A percentile compares a stretch with the other conserved stretches of the same genome.
Conservation (phyloP, 2,797 vertebrate species). For the Melanotaenia maccullochi region DNA sequence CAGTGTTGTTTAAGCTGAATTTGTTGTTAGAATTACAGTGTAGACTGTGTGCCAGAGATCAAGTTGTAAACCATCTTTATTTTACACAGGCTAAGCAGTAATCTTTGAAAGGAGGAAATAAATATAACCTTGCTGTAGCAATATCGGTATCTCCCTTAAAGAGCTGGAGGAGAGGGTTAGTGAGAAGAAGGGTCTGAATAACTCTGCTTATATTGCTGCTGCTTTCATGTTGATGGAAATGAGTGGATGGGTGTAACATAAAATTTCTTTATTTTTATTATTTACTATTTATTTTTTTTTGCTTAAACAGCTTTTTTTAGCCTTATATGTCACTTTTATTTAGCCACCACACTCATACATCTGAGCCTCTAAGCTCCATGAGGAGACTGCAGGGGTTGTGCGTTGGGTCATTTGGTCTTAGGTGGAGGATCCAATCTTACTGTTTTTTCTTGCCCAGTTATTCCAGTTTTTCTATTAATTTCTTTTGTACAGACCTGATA, state of each 20-base stretch:
- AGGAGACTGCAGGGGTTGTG: constrained; percentile 4
- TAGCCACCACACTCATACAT: constrained; percentile 15
- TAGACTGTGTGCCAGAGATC: constrained; percentile 39
- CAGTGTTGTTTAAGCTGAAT: constrained; percentile 42
- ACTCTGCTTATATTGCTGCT: background rate
- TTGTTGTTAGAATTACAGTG: constrained; percentile 33
- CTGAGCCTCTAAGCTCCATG: constrained; percentile 28
- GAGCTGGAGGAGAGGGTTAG: constrained; percentile 3
- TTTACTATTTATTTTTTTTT: constrained; percentile 8
- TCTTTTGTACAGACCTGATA: constrained; percentile 26
- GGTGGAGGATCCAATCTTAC: constrained; percentile 13
- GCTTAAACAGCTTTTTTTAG: constrained; percentile 3
- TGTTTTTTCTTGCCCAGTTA: constrained; percentile 17
- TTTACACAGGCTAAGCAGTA: constrained; percentile 25
- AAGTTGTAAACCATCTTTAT: constrained; percentile 39
- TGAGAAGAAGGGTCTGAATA: background rate
- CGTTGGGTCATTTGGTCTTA: constrained; percentile 19
- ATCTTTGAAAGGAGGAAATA: constrained; percentile 22
- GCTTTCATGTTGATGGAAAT: background rate
- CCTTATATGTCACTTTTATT: constrained; percentile 23
- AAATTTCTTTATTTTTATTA: background rate
- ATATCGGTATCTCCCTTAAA: background rate
- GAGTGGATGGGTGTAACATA: background rate
- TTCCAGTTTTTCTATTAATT: constrained; percentile 22
- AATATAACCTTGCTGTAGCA: constrained; percentile 14